Conservation (phyloP, 2,797 vertebrate genomes). For the Linurgus olivaceus region DNA sequence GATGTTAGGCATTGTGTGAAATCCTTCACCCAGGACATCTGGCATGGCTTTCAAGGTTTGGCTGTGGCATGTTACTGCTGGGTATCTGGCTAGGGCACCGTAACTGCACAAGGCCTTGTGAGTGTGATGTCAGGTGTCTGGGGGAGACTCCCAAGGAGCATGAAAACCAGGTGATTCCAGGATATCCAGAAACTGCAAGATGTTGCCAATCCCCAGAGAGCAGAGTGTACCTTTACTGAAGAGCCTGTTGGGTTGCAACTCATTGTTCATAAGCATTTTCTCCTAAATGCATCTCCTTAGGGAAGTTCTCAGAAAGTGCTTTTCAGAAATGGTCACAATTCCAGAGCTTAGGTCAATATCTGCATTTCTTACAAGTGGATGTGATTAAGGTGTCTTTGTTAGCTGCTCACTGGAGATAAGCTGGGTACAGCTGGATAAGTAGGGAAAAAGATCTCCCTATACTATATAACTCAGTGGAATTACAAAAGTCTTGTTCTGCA, state of each 20-base stretch:
- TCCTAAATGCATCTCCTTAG: neutral
- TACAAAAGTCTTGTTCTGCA: neutral
- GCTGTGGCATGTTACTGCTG: neutral
- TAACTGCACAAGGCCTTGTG: too few relatives aligned
- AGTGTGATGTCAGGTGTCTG: neutral
- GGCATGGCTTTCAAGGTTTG: neutral
- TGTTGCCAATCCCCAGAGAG: neutral
- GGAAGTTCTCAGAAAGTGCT: neutral
- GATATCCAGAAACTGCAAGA: neutral
- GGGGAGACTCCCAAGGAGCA: neutral
- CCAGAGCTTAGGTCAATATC: neutral
- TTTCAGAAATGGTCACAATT: neutral
- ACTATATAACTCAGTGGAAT: neutral
- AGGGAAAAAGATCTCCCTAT: neutral
- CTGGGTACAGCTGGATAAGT: neutral
- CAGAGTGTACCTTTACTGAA: neutral
- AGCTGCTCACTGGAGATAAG: neutral
- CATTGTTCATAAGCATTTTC: neutral
- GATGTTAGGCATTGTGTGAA: neutral
- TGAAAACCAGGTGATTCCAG: neutral
- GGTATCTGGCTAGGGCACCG: rapidly evolving
- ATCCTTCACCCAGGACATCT: neutral
- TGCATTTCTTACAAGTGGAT: neutral
- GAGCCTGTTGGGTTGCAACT: neutral
- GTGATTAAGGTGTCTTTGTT: neutral